Evolutionary conservation across 2,113 vertebrate species (phyloP).

Genomic region (Periophthalmodon schlosseri): DNA sequence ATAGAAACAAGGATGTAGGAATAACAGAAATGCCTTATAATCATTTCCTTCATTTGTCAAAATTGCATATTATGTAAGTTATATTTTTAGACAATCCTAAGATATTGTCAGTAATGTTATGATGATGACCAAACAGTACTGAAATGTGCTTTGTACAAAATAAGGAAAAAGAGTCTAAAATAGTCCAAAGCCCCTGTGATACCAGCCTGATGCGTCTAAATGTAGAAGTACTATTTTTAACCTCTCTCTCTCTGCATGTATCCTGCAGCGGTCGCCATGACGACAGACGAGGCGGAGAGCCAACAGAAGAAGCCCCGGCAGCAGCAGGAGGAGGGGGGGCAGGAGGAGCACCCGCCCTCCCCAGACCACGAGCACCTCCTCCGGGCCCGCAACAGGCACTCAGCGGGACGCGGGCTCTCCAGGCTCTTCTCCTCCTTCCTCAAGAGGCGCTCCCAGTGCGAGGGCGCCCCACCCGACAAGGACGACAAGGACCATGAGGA

Average conservation of each 20-base stretch:
- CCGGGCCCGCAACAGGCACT: slow-evolving; percentile 75
- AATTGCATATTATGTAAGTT: no score
- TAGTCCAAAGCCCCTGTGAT: background rate
- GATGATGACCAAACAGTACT: no score
- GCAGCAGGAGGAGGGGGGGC: slow-evolving; percentile 64
- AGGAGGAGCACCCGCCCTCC: slow-evolving; percentile 58
- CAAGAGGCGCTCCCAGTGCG: slow-evolving; percentile 90
- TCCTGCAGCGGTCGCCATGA: slow-evolving; percentile 85
- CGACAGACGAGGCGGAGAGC: slow-evolving; percentile 87
- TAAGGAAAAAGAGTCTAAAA: background rate
- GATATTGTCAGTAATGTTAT: no score
- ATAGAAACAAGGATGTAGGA: no score
- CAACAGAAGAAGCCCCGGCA: slow-evolving; percentile 76
- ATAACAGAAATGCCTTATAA: no score
- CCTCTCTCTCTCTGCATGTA: background rate
- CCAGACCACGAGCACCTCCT: slow-evolving; percentile 76
- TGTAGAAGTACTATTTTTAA: background rate
- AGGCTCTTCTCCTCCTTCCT: slow-evolving; percentile 93
- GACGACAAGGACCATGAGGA: slow-evolving; percentile 51
- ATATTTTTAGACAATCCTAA: no score
- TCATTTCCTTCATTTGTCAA: no score
- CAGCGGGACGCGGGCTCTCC: slow-evolving; percentile 86
- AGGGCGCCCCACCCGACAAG: slow-evolving; percentile 77
- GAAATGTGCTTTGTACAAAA: no score
- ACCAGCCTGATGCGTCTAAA: background rate